Evolutionary conservation across 2,113 vertebrate species (phyloP), one percentile per base, ranked within the genome.

Genomic region (Mus musculus): DNA sequence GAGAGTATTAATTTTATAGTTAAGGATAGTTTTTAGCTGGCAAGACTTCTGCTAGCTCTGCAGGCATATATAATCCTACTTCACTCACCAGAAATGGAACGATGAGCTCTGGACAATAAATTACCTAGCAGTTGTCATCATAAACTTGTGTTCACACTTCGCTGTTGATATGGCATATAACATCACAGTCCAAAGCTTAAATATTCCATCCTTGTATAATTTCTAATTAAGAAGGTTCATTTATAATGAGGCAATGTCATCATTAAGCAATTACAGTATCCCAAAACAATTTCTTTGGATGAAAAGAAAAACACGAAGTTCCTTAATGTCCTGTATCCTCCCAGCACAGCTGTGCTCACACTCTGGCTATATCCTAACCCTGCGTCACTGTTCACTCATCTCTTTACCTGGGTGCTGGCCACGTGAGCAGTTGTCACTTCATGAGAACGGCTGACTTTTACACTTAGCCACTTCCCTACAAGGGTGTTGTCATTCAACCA

Each of bases 1-100:
- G 11, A 89, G 24, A 71, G 71, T 93, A 54, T 93, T 91, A 81
- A 3, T 81, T 97, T 80, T 89, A 54, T 59, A 84, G 86, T 1
- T 75, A 22, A 94, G 28, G 56, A 72, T 19, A 36, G 13, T 80
- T 89, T 77, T 86, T 71, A 75, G 36, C 39, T 90, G 90, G 56
- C 28, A 88, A 93, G 63, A 77, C 17, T 93, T 91, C 24, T 46
- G 42, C 19, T 77, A 52, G 30, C 73, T 46, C 39, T 81, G 24
- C 2, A 59, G 39, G 91, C 4, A 75, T 39, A 26, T 20, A 73
- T 67, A 63, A 88, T 75, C 19, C 7, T 30, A 42, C 46, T 49
- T 28, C 33, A 85, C 17, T 28, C 33, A 85, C 17, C 85, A 63
- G 33, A 89, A 59, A 78, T 12, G 7, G 24, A 54, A 80, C 30